Conservation (phyloP, 1,140 invertebrate genomes). For the Wiebesia pumilae region DNA sequence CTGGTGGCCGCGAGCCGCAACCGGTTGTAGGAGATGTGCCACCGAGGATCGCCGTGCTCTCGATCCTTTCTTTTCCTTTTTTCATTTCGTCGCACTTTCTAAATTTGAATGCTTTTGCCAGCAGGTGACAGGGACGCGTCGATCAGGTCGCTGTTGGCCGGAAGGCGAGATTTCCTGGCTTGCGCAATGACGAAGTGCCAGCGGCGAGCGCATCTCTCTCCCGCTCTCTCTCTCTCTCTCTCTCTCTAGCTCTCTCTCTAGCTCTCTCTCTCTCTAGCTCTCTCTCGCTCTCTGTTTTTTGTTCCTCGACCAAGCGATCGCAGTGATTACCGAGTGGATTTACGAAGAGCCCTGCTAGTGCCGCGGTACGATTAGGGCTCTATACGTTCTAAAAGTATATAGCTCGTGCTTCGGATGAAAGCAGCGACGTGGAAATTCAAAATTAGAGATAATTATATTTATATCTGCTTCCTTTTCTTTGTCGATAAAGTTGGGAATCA, state of each 20-base stretch:
- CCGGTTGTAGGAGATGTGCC: background rate
- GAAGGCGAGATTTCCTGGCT: background rate
- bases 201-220: background rate
- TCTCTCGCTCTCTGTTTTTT: background rate
- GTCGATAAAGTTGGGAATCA: background rate
- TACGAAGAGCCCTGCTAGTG: background rate
- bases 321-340: background rate
- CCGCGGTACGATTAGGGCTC: background rate
- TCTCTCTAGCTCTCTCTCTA: too few species aligned
- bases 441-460: background rate
- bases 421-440: background rate
- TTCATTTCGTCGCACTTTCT: background rate
- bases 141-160: background rate
- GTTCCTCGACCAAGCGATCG: background rate
- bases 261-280: too few species aligned
- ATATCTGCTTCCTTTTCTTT: background rate
- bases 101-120: background rate
- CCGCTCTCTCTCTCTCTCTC: too few species aligned
- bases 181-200: background rate
- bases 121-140: background rate
- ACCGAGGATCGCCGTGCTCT: background rate
- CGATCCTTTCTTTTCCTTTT: too few species aligned
- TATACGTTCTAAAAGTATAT: constrained; percentile 8
- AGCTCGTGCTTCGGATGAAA: background rate
- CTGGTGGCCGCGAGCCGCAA: background rate